Conservation (phyloP, 2,888 invertebrate species). For the Scaeva pyrastri region DNA sequence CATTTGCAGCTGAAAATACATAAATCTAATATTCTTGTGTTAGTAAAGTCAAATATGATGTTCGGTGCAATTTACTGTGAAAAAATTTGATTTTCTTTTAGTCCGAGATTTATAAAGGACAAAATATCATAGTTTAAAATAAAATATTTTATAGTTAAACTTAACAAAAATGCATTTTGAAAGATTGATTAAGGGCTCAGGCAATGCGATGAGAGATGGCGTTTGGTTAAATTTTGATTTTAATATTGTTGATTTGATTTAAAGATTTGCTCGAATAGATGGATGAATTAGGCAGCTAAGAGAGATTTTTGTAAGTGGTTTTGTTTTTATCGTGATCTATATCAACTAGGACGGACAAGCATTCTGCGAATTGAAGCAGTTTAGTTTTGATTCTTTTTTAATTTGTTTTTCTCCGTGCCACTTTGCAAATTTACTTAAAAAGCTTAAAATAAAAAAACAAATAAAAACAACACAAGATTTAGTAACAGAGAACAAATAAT, state of each 20-base stretch:
- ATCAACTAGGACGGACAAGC: conserved; percentile 57
- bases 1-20: conserved; percentile 61
- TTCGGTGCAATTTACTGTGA: conserved; percentile 71
- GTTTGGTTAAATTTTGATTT: conserved; percentile 70
- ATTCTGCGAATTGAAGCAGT: conserved; percentile 69
- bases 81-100: conserved; percentile 41
- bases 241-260: conserved; percentile 45
- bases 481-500: conserved; percentile 62
- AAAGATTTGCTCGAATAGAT: conserved; percentile 57
- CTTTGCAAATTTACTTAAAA: conserved; percentile 62
- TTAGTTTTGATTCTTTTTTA: conserved; percentile 24
- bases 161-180: conserved; percentile 60
- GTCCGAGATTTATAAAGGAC: conserved; percentile 67
- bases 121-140: conserved; percentile 31
- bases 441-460: conserved; percentile 49
- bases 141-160: conserved; percentile 25
- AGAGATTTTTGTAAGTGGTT: conserved; percentile 33
- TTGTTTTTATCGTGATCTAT: conserved; percentile 22
- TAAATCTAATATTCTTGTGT: conserved; percentile 44
- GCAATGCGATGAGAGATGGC: conserved; percentile 78
- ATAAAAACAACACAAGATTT: conserved; percentile 70
- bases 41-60: conserved; percentile 62
- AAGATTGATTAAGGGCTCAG: conserved; percentile 77
- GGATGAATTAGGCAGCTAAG: conserved; percentile 70
- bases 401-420: conserved; percentile 31